These are phyloP conservation scores for Coleophora deauratella DNA, from an alignment of 2,888 invertebrate genomes.

Conservation along the genomic window DNA sequence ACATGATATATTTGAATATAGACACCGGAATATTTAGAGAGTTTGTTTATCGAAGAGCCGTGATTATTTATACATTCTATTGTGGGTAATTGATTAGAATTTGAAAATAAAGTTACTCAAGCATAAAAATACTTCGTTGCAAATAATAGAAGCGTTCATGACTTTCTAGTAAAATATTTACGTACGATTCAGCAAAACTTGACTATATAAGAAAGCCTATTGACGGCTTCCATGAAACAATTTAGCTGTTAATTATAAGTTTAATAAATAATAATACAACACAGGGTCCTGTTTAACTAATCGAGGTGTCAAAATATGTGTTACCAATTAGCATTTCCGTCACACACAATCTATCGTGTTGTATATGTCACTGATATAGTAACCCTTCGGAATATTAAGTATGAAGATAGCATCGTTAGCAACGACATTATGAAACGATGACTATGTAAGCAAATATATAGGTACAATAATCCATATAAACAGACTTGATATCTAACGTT, in stretches of 20 bases:
- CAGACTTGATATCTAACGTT: too few relatives aligned
- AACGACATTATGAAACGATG: conserved; percentile 25
- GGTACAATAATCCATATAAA: neutral
- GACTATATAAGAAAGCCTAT: too few relatives aligned
- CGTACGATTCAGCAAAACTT: too few relatives aligned
- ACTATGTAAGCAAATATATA: conserved; percentile 7
- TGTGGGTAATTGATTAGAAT: too few relatives aligned
- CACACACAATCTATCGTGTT: conserved; percentile 43
- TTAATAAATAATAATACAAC: neutral
- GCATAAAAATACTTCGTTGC: too few relatives aligned
- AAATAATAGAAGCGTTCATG: too few relatives aligned
- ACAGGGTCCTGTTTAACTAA: conserved; percentile 34
- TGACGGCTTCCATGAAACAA: neutral
- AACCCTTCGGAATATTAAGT: conserved; percentile 49
- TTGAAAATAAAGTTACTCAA: too few relatives aligned
- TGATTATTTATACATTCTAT: too few relatives aligned
- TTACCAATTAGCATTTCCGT: conserved; percentile 52
- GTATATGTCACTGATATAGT: conserved; percentile 48
- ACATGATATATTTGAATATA: too few relatives aligned
- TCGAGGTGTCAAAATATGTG: conserved; percentile 40
- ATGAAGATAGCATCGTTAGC: conserved; percentile 44
- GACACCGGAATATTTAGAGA: too few relatives aligned
- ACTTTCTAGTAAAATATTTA: neutral
- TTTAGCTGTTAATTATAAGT: too few relatives aligned
- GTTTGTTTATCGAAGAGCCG: too few relatives aligned